Percentiles rank a stretch among this genome's conserved stretches.
Conservation (phyloP, 2,797 vertebrate species). For the Aeoliscus strigatus region DNA sequence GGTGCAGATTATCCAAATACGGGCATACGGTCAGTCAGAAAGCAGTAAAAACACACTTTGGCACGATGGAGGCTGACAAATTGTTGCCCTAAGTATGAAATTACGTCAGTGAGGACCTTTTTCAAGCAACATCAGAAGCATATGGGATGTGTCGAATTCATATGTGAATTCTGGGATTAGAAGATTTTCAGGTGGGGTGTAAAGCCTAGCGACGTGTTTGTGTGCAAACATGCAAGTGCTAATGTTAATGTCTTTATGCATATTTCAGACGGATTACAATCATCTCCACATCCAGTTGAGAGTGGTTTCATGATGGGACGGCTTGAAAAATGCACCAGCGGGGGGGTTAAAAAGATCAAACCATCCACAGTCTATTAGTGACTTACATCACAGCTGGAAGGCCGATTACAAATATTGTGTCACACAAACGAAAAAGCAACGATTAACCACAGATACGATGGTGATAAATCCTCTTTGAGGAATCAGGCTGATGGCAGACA, state of each 20-base stretch:
- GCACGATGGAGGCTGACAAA: too few relatives aligned
- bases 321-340: too few relatives aligned
- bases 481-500: constrained; percentile 11
- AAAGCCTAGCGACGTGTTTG: neutral
- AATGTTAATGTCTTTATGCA: constrained; percentile 1
- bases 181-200: neutral
- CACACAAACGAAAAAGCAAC: constrained; percentile 6
- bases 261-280: too few relatives aligned
- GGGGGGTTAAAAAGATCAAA: constrained; percentile 6
- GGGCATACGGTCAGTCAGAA: too few relatives aligned
- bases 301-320: too few relatives aligned
- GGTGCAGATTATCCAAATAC: too few relatives aligned
- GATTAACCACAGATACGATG: constrained; percentile 15
- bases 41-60: too few relatives aligned
- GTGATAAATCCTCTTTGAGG: constrained; percentile 7
- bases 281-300: too few relatives aligned
- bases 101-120: too few relatives aligned
- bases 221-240: constrained; percentile 1
- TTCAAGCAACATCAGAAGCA: too few relatives aligned
- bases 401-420: constrained; percentile 14
- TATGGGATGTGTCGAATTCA: too few relatives aligned
- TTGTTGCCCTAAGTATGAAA: too few relatives aligned
- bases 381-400: constrained; percentile 12
- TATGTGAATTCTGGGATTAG: constrained; percentile 2
- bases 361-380: constrained; percentile 3